Evolutionary conservation across 2,797 vertebrate species (phyloP).

Genomic region (Notamacropus eugenii): DNA sequence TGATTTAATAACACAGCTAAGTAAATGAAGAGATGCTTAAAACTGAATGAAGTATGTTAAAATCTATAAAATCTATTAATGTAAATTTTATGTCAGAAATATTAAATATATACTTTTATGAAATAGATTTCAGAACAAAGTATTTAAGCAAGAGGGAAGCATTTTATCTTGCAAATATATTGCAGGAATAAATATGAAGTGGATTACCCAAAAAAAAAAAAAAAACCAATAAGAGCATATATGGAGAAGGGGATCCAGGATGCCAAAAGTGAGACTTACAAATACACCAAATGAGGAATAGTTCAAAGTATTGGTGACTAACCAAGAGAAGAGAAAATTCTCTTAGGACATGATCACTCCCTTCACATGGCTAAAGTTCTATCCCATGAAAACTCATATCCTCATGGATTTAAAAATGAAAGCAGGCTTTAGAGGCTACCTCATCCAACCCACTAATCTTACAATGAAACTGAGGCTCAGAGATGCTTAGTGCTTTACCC

Average conservation of each 20-base stretch:
- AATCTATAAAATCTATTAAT: neutral
- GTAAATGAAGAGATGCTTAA: neutral
- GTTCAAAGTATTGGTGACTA: neutral
- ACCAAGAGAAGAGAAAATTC: neutral
- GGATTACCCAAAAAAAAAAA: neutral
- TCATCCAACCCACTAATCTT: neutral
- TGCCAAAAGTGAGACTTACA: neutral
- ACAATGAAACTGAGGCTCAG: neutral
- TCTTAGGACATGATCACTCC: neutral
- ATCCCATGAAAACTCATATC: neutral
- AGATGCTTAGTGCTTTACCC: neutral
- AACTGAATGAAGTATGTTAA: neutral
- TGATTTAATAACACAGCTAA: neutral
- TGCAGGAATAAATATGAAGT: neutral
- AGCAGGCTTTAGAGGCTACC: neutral
- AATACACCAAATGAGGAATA: neutral
- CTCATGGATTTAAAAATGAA: neutral
- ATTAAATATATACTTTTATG: neutral
- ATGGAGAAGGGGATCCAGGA: neutral
- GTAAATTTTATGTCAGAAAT: neutral
- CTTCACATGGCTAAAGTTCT: neutral
- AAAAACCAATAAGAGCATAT: too few relatives aligned
- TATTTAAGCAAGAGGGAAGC: neutral
- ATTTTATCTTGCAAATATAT: neutral
- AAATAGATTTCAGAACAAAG: neutral